Evolutionary conservation across 2,113 vertebrate genomes (phyloP), one percentile per base, ranked within the genome.

Genomic region (Tenrec ecaudatus): DNA sequence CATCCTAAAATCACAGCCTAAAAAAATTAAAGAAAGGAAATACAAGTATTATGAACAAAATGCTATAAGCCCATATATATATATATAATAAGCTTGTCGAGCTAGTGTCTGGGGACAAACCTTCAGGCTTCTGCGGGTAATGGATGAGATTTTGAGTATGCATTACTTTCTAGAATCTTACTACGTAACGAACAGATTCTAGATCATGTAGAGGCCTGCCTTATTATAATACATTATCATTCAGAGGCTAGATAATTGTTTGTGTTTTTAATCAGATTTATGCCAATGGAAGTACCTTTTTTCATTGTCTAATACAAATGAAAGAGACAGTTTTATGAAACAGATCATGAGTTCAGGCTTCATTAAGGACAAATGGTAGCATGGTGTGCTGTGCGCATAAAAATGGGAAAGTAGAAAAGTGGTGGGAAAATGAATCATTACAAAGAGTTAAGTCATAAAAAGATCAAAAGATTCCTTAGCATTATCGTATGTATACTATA

Each of bases 321-420:
- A 90, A 53, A 53, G 82, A 23, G 76, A 89, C 33, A 58, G 38
- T 75, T 96, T 89, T 89, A 83, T 60, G 71, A 69, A 58, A 60
- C 20, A 86, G 33, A 82, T 75, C 80, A 91, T 83, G 20, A 96
- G n/a, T 47, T 57, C 47, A 92, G 47, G 8, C 20, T 88, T 64
- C n/a, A 12, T 68, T 71, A 87, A 69, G 80, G 36, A 40, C 83
- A 95, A 75, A 83, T 62, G 68, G 85, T 38, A 86, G 31, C 31
- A 69, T 60, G 6, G 12, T 69, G 57, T 85, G 27, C 27, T 43
- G 0, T 25, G 23, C 7, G 90, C 79, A 85, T 40, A 79, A 22
- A 86, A 80, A 11, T 22, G 15, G 33, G 8, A 66, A 75, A 75
- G 60, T 25, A 53, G 47, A 80, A 78, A 91, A 64, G 27, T 58